A percentile compares a stretch with the other conserved stretches of the same genome.
Conservation (phyloP, 2,113 vertebrate species). For the Ovis canadensis region DNA sequence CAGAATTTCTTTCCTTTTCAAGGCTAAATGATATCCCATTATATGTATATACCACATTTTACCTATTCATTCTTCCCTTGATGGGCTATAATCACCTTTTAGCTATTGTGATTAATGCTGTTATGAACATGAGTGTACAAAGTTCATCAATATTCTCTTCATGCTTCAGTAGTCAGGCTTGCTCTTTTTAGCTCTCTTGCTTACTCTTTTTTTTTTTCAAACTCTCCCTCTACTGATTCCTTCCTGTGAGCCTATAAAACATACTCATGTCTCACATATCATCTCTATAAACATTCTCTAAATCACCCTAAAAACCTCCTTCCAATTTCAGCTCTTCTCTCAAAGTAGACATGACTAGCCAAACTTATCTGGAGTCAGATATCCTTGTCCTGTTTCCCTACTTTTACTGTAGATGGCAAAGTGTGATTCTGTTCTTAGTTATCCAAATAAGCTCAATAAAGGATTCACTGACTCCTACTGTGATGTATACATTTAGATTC, state of each 20-base stretch:
- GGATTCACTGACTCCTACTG: background rate
- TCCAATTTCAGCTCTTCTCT: background rate
- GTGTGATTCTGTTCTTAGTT: slow-evolving; percentile 15
- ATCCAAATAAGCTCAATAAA: slow-evolving; percentile 25
- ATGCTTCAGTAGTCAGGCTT: background rate
- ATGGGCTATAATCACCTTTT: background rate
- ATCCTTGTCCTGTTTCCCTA: background rate
- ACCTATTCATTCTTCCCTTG: background rate
- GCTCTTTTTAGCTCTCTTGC: background rate
- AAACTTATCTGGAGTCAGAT: background rate
- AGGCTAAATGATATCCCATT: background rate
- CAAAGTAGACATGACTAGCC: background rate
- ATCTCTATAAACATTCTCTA: background rate
- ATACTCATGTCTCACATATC: background rate
- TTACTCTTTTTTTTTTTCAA: background rate
- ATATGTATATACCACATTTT: background rate
- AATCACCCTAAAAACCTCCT: background rate
- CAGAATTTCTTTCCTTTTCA: background rate
- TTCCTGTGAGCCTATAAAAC: background rate
- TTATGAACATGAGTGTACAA: background rate
- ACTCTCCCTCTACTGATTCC: background rate
- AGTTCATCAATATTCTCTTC: background rate
- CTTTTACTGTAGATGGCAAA: background rate
- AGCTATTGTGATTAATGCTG: background rate
- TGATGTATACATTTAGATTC: background rate